Conservation (phyloP, 2,888 invertebrate genomes). For the Rhagium mordax region DNA sequence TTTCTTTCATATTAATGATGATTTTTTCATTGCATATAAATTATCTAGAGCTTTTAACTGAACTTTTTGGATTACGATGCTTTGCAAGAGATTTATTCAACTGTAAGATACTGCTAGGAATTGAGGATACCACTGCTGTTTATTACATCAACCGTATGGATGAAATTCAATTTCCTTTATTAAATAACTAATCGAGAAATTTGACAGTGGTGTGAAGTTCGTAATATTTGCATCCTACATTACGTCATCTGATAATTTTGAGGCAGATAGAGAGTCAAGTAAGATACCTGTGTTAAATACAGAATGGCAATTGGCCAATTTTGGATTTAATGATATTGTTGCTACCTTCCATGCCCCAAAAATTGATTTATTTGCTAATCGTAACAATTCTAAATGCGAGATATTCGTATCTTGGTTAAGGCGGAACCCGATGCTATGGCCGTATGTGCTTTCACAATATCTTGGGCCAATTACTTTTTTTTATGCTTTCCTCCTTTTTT, state of each 20-base stretch:
- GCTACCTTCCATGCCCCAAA: slow-evolving; percentile 26
- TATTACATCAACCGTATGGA: slow-evolving; percentile 46
- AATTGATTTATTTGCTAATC: slow-evolving; percentile 44
- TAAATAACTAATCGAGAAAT: slow-evolving; percentile 36
- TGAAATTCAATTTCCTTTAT: slow-evolving; percentile 27
- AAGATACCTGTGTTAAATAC: slow-evolving; percentile 33
- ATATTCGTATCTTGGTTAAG: slow-evolving; percentile 40
- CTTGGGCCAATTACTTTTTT: slow-evolving; percentile 26
- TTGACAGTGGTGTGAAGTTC: slow-evolving; percentile 43
- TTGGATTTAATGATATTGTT: slow-evolving; percentile 26
- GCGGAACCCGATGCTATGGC: slow-evolving; percentile 41
- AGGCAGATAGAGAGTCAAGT: slow-evolving; percentile 37
- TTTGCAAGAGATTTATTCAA: background rate
- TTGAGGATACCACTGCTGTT: slow-evolving; percentile 46
- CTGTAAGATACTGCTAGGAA: background rate
- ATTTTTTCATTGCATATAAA: background rate
- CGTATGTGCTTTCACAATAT: slow-evolving; percentile 44
- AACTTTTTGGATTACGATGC: slow-evolving; percentile 4
- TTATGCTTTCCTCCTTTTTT: slow-evolving; percentile 48
- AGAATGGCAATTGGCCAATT: slow-evolving; percentile 36
- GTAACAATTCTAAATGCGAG: slow-evolving; percentile 39
- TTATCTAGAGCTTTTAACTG: background rate
- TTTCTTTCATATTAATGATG: too few relatives aligned
- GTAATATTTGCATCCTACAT: slow-evolving; percentile 43
- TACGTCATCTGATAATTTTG: slow-evolving; percentile 31